Evolutionary conservation across 2,113 vertebrate genomes (phyloP).

Genomic region (Melozone crissalis): DNA sequence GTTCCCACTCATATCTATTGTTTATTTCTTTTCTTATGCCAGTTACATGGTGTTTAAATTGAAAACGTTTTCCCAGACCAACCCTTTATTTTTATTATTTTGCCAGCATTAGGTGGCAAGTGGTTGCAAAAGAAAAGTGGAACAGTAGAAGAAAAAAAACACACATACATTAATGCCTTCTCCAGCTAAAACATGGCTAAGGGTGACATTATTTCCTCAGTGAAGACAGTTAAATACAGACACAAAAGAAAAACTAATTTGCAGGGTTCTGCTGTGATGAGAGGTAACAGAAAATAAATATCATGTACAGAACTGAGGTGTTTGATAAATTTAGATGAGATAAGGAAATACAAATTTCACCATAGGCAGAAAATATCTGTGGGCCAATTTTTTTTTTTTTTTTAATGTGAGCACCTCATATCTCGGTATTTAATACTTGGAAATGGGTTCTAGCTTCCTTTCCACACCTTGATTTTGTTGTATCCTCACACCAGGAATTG

Average conservation of each 20-base stretch:
- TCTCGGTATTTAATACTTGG: neutral
- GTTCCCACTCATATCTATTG: neutral
- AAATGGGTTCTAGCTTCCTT: neutral
- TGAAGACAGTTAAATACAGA: neutral
- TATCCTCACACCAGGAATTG: neutral
- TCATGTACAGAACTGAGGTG: fast-evolving
- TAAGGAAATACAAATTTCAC: neutral
- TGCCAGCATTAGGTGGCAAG: neutral
- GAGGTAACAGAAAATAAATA: neutral
- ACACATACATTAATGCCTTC: neutral
- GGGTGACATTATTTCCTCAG: neutral
- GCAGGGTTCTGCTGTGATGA: neutral
- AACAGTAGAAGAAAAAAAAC: neutral
- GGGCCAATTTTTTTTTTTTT: neutral
- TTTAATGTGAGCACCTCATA: neutral
- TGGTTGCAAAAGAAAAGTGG: neutral
- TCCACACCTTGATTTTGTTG: neutral
- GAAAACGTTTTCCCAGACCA: neutral
- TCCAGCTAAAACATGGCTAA: neutral
- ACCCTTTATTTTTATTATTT: neutral
- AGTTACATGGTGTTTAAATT: neutral
- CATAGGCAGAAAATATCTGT: neutral
- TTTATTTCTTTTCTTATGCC: neutral
- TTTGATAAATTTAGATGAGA: neutral
- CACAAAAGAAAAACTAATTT: neutral